Evolutionary conservation across 2,113 vertebrate genomes (phyloP).

Genomic region (Shinisaurus crocodilurus): DNA sequence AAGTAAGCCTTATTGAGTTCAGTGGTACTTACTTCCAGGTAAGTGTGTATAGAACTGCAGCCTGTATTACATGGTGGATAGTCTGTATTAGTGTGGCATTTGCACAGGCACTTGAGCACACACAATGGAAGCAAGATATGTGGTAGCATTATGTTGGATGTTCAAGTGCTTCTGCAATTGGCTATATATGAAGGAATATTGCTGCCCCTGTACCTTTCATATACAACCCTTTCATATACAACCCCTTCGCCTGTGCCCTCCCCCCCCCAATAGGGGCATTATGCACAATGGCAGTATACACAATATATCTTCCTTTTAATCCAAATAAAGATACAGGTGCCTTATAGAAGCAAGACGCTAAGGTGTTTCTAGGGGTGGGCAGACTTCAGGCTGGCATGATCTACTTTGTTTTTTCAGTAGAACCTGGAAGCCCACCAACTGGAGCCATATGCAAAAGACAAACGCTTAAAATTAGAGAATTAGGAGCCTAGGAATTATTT

Average conservation of each 20-base stretch:
- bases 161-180: not conserved
- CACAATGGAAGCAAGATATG: not conserved
- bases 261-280: not conserved
- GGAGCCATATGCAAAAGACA: not conserved
- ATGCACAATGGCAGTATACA: not conserved
- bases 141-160: not conserved
- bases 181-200: not conserved
- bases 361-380: not conserved
- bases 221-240: not conserved
- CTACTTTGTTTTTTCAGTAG: not conserved
- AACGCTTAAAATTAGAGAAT: not conserved
- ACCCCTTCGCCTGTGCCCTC: no score
- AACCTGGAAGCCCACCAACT: not conserved
- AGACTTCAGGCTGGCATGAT: not conserved
- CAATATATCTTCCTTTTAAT: fast-evolving
- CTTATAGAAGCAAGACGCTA: not conserved
- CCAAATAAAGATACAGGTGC: slow-evolving; percentile 47
- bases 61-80: not conserved
- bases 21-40: not conserved
- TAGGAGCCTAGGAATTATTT: not conserved
- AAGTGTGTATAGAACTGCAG: not conserved
- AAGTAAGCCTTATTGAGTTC: not conserved
- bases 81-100: not conserved
- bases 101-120: not conserved
- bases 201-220: not conserved